Base-by-base conservation (phyloP, 2,888 invertebrate genomes). In the Agrochola macilenta region DNA sequence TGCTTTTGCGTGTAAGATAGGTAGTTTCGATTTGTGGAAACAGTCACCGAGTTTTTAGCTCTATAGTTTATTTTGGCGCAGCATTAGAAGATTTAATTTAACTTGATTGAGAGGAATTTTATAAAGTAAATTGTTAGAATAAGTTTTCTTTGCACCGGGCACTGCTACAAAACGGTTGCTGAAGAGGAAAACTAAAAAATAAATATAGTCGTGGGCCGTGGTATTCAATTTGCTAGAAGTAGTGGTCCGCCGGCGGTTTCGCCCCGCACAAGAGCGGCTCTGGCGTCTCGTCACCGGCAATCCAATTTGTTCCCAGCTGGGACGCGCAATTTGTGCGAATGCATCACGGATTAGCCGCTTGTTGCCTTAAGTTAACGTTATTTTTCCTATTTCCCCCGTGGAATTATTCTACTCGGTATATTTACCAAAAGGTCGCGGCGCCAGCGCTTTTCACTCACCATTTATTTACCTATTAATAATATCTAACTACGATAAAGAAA, bases 301-400 rank as follows among this genome's bases (percentile, higher is more conserved):
- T 93, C 88, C 88, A 92, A 93, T 93, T 93, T 92, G 89, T 87
- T 88, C 80, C 81, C 83, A 89, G 83, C 89, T 87, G 87, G 89
- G 89, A 86, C 85, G 84, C 81, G 87, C 90, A 93, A 91, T 92
- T 92, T 92, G 88, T 90, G 85, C 89, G 88, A 91, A 92, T 92
- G 90, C 90, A 89, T 89, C 89, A 84, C 72, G 87, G 86, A 91
- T 91, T 90, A 89, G 86, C 84, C 81, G 83, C 83, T 88, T 82
- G 86, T 85, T 85, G 79, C 76, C 72, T 76, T 76, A 81, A 39
- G 66, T 73, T 83, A 78, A 82, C n/a, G 61, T 81, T 76, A 73
- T 79, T 84, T 79, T 74, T 75, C 70, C 71, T 69, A n/a, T 79
- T 65, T 76, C 74, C 43, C 54, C 61, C 39, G 65, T 80, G 80